Evolutionary conservation across 2,113 vertebrate species (phyloP).

Genomic region (Plecotus auritus): DNA sequence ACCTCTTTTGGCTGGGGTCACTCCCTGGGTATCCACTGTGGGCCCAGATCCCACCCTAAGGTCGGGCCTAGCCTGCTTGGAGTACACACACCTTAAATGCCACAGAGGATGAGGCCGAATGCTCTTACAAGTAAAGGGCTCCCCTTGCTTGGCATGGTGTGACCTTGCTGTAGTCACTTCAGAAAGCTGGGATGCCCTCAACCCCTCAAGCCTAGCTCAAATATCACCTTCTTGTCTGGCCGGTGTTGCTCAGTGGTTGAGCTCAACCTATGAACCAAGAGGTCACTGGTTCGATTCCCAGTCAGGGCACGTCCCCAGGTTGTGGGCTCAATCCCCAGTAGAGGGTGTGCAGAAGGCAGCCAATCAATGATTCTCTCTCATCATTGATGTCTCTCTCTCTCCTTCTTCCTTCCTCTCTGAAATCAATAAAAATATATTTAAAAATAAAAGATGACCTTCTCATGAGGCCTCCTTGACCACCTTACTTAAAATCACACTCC

Average conservation of each 20-base stretch:
- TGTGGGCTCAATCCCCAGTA: too few relatives aligned
- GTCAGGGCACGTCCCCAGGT: too few relatives aligned
- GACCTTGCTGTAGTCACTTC: background rate
- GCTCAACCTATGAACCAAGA: too few relatives aligned
- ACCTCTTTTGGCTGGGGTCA: accelerated
- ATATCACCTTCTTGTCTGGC: background rate
- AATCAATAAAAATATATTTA: too few relatives aligned
- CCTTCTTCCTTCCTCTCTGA: too few relatives aligned
- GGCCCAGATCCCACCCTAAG: accelerated
- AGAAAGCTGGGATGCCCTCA: background rate
- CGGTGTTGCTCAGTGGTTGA: too few relatives aligned
- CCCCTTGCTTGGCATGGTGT: accelerated
- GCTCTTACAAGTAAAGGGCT: background rate
- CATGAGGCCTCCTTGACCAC: background rate
- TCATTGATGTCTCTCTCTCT: too few relatives aligned
- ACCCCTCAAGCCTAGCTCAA: background rate
- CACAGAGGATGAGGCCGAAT: background rate
- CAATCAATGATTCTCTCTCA: too few relatives aligned
- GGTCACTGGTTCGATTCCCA: too few relatives aligned
- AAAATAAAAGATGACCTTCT: background rate
- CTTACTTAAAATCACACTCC: background rate
- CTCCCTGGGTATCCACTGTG: accelerated
- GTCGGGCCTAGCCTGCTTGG: accelerated
- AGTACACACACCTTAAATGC: background rate
- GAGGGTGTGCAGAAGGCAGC: too few relatives aligned